Conservation (phyloP, 2,113 vertebrate species). For the Uria aalge region DNA sequence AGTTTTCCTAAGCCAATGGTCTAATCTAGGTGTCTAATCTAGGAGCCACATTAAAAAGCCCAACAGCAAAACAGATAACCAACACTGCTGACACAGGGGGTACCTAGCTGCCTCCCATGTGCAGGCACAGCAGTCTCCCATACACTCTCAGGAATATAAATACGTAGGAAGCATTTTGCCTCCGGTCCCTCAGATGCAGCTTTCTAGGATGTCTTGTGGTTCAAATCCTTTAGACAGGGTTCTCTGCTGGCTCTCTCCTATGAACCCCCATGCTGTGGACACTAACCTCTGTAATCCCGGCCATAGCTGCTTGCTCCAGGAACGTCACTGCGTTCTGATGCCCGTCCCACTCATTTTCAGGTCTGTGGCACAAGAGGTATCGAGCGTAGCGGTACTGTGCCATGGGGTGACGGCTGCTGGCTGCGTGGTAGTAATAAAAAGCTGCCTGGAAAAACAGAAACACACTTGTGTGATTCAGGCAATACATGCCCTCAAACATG, state of each 20-base stretch:
- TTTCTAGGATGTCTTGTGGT: background rate
- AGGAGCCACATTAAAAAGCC: background rate
- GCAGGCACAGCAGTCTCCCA: background rate
- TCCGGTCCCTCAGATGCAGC: background rate
- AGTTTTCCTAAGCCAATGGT: background rate
- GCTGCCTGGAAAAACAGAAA: slow-evolving; percentile 77
- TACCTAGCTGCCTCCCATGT: background rate
- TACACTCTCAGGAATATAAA: background rate
- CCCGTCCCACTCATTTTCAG: slow-evolving; percentile 47
- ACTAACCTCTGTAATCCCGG: slow-evolving; percentile 84
- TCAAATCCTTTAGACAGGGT: background rate
- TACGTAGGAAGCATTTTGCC: background rate
- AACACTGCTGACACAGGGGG: background rate
- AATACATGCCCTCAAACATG: background rate
- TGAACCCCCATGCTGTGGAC: background rate
- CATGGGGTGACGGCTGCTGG: slow-evolving; percentile 78
- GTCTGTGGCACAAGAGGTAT: slow-evolving; percentile 75
- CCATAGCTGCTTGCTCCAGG: slow-evolving; percentile 79
- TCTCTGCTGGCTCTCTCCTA: background rate
- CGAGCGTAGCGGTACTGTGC: slow-evolving; percentile 89
- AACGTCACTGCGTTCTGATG: slow-evolving; percentile 69
- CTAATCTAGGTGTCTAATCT: background rate
- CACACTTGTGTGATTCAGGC: background rate
- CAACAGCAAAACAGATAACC: background rate
- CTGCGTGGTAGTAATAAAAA: slow-evolving; percentile 83